Base-by-base conservation (phyloP, 2,797 vertebrate genomes). In the Dermochelys coriacea region DNA sequence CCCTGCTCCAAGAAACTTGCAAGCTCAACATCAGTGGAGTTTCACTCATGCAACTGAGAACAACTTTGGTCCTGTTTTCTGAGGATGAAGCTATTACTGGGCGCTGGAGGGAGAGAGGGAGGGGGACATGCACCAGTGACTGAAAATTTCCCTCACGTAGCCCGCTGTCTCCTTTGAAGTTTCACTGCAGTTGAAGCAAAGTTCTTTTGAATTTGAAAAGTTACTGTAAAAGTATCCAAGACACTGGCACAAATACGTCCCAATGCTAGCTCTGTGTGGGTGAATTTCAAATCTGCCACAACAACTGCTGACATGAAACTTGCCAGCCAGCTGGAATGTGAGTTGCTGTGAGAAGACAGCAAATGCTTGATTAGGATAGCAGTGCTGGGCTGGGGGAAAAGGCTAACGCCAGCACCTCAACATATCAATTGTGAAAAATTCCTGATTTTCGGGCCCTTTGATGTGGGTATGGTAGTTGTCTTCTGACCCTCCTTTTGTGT, bases 81-180 rank as follows among this genome's bases (percentile, higher is more conserved):
- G 61, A 87, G 45, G 93, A n/a, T 8, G 64, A 84, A 54, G 82
- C 52, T 80, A 3, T 84, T 93, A 85, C 80, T 78, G 45, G 71
- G 57, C 57, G 54, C 54, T 82, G 64, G 86, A 64, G 83, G 49
- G 83, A n/a, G n/a, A n/a, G 79, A 89, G n/a, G 86, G 83, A 89
- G 93, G 82, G 54, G 74, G 79, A 89, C 68, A 37, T 29, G 8
- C 41, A 94, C 16, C 84, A 12, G 2, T 80, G 91, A 89, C 80
- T 95, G 91, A 95, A 88, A 90, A 93, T 90, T 88, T 93, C 51
- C 80, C 81, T 50, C 45, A 50, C 78, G 12, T 0, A 1, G 84
- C 5, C 25, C 75, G 51, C 83, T 50, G 23, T 45, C 29, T 93
- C 52, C 41, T 29, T 92, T 2, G 1, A 80, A 59, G 74, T 82